Base-by-base conservation (phyloP, 2,113 vertebrate genomes). In the Nanorana parkeri region DNA sequence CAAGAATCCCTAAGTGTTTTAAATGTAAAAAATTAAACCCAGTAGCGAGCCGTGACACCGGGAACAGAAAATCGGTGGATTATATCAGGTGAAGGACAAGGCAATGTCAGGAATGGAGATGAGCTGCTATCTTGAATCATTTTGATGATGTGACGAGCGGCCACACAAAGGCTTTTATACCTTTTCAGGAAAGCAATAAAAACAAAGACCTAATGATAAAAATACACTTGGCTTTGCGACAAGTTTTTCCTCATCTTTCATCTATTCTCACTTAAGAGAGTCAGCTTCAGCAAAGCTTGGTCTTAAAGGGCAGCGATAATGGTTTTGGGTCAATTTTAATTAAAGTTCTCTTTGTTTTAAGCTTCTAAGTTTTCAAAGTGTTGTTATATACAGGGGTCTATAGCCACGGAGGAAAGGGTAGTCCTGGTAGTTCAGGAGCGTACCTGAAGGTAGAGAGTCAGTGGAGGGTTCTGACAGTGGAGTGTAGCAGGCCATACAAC, bases 111-210 rank as follows among this genome's bases (percentile, higher is more conserved):
- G 58, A 19, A 13, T 47, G n/a, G 26, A 82, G 71, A 82, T 82
- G 80, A 82, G 47, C 54, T 60, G 80, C 61, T 75, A 24, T 75
- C 51, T 47, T 67, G 80, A 65, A 75, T 67, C 69, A 82, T 81
- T 58, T 55, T 23, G 80, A 67, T 82, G 80, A 82, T 75, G 80
- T 67, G 80, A 82, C 67, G 63, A 82, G 60, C 75, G 71, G 80
- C 80, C 80, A 82, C 80, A 82, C 80, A 82, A 82, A 82, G 41
- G 80, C 80, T 82, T 82, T 82, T 82, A 82, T 82, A 82, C 71
- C 80, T 82, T 82, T 82, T 82, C 80, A 82, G 80, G 71, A 82
- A 82, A 82, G 80, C 80, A 82, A 82, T 82, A 82, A 82, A 77
- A 73, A 64, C 71, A 82, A 69, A 82, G 63, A 60, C 80, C 80